Evolutionary conservation across 1,140 invertebrate genomes (phyloP).

Genomic region (Drosophila bipectinata): DNA sequence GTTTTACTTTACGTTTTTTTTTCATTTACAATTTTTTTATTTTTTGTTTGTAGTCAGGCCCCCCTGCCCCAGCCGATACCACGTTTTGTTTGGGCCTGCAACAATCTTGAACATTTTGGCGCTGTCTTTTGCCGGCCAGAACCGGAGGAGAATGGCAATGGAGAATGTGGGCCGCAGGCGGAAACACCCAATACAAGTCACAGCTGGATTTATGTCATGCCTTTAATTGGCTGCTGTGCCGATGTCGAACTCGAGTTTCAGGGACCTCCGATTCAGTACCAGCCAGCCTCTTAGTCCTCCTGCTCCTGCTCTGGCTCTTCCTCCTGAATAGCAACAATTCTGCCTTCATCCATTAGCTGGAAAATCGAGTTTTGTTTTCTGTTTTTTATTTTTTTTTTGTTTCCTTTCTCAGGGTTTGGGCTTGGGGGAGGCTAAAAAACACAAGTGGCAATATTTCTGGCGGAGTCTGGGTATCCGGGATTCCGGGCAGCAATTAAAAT

Average conservation of each 20-base stretch:
- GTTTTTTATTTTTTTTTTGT: not conserved
- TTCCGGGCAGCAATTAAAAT: conserved; percentile 68
- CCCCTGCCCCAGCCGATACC: conserved; percentile 18
- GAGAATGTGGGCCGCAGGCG: conserved; percentile 83
- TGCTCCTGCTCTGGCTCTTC: conserved; percentile 25
- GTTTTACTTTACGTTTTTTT: conserved; percentile 27
- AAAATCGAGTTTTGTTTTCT: conserved; percentile 66
- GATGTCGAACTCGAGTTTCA: conserved; percentile 49
- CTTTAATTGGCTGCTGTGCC: conserved; percentile 83
- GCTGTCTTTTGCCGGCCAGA: conserved; percentile 59
- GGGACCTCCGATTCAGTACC: conserved; percentile 23
- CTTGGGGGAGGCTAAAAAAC: conserved; percentile 58
- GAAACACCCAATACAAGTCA: conserved; percentile 84
- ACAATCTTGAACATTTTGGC: conserved; percentile 79
- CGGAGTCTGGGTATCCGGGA: conserved; percentile 27
- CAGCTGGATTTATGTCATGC: conserved; percentile 84
- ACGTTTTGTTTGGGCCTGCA: conserved; percentile 71
- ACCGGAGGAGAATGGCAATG: conserved; percentile 32
- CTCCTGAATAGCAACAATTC: conserved; percentile 51
- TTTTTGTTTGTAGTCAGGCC: conserved; percentile 5
- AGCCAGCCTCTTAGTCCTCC: conserved; percentile 9
- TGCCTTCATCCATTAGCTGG: conserved; percentile 75
- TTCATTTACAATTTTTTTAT: conserved; percentile 9
- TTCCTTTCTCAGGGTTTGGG: conserved; percentile 15
- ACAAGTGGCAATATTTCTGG: conserved; percentile 70